A percentile compares a stretch with the other conserved stretches of the same genome.
Conservation (phyloP, 1,140 invertebrate species). For the Trichogramma pretiosum region DNA sequence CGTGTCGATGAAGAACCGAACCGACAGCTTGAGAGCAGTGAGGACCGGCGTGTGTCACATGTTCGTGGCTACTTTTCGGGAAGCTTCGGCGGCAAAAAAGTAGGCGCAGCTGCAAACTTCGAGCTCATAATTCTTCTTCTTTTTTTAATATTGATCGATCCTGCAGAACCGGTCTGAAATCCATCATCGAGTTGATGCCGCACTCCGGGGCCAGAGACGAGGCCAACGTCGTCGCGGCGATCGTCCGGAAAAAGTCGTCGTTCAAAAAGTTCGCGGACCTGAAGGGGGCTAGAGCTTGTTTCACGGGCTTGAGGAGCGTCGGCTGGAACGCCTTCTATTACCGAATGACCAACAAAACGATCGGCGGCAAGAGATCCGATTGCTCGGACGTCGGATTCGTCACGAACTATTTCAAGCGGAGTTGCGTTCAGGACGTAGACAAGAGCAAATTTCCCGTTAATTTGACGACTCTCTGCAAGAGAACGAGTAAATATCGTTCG, state of each 20-base stretch:
- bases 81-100: background rate
- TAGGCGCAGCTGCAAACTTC: no score
- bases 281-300: constrained; percentile 58
- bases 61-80: constrained; percentile 39
- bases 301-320: constrained; percentile 56
- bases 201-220: constrained; percentile 50
- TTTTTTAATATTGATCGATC: background rate
- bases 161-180: constrained; percentile 48
- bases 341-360: background rate
- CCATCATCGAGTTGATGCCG: constrained; percentile 59
- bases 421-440: background rate
- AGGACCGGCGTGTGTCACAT: constrained; percentile 55
- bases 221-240: constrained; percentile 57
- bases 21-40: constrained; percentile 60
- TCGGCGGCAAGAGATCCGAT: background rate
- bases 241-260: constrained; percentile 54
- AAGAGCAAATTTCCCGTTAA: background rate
- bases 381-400: background rate
- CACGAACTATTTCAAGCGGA: background rate
- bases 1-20: constrained; percentile 40
- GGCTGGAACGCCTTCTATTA: constrained; percentile 29
- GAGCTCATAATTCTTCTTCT: no score
- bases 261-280: constrained; percentile 55
- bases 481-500: background rate
- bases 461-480: background rate